These are phyloP conservation scores for Zelleria hepariella DNA, from an alignment of 2,888 invertebrate genomes.

Conservation along the genomic window DNA sequence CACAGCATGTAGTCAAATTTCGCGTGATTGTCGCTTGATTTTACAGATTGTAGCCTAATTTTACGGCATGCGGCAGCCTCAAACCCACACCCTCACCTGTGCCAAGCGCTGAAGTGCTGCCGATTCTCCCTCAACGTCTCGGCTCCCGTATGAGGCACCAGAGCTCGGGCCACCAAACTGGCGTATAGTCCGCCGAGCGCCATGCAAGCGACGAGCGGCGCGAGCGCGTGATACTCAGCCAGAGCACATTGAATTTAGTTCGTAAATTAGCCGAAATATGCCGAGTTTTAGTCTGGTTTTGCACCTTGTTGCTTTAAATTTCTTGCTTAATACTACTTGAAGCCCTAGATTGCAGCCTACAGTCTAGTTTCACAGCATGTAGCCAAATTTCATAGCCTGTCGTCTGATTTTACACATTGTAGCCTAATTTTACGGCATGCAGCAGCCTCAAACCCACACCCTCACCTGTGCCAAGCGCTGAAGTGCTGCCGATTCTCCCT, in stretches of 20 bases:
- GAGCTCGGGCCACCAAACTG: constrained; percentile 74
- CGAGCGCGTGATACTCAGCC: constrained; percentile 52
- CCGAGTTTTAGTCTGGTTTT: too few species aligned
- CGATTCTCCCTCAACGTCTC: constrained; percentile 78
- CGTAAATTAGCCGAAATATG: too few species aligned
- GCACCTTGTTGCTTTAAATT: too few species aligned
- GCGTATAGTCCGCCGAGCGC: constrained; percentile 74
- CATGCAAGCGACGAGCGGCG: constrained; percentile 54
- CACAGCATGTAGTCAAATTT: too few species aligned
- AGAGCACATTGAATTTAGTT: too few species aligned
- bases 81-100: constrained; percentile 51
- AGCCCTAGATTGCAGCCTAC: too few species aligned
- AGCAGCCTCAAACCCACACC: background rate
- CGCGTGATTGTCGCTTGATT: background rate
- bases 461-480: constrained; percentile 81
- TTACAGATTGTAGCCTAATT: background rate
- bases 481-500: constrained; percentile 82
- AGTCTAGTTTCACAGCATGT: background rate
- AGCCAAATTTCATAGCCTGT: background rate
- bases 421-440: too few species aligned
- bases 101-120: constrained; percentile 87
- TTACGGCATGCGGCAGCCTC: too few species aligned
- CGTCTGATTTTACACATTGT: background rate
- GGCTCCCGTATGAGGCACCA: constrained; percentile 78
- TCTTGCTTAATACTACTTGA: too few species aligned